Conservation (phyloP, 2,113 vertebrate species). For the Heloderma charlesbogerti region DNA sequence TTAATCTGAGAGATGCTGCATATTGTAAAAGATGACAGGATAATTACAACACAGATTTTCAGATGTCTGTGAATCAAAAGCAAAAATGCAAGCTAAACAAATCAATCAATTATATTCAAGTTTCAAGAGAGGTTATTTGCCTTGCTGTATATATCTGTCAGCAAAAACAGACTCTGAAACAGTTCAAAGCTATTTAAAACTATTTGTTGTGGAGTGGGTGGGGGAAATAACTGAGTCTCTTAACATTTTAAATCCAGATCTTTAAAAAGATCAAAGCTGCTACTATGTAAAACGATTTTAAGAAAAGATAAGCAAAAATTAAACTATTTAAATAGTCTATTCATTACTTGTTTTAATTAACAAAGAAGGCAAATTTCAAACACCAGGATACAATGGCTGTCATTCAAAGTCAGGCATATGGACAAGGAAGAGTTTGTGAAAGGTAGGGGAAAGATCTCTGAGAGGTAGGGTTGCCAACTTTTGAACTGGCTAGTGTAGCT, state of each 20-base stretch:
- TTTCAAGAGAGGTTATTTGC: not conserved
- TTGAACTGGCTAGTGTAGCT: not conserved
- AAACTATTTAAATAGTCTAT: slow-evolving; percentile 1
- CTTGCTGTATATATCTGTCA: slow-evolving; percentile 41
- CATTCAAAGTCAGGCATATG: not conserved
- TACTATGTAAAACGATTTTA: slow-evolving; percentile 4
- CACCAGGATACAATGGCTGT: not conserved
- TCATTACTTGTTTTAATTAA: not conserved
- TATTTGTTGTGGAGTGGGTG: not conserved
- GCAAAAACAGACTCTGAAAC: slow-evolving; percentile 1
- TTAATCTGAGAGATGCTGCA: not conserved
- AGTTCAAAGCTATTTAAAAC: slow-evolving; percentile 51
- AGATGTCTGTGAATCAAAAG: slow-evolving; percentile 17
- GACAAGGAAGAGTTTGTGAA: not conserved
- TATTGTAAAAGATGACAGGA: not conserved
- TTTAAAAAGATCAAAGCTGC: slow-evolving; percentile 26
- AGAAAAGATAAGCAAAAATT: slow-evolving; percentile 36
- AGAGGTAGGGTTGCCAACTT: not conserved
- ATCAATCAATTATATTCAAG: not conserved
- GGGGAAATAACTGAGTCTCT: not conserved
- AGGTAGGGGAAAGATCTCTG: not conserved
- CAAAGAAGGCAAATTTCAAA: not conserved
- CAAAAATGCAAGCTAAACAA: slow-evolving; percentile 10
- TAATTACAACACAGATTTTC: not conserved
- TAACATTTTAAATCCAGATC: slow-evolving; percentile 32